Base-by-base conservation (phyloP, 1,140 invertebrate species). In the Pinna nobilis region DNA sequence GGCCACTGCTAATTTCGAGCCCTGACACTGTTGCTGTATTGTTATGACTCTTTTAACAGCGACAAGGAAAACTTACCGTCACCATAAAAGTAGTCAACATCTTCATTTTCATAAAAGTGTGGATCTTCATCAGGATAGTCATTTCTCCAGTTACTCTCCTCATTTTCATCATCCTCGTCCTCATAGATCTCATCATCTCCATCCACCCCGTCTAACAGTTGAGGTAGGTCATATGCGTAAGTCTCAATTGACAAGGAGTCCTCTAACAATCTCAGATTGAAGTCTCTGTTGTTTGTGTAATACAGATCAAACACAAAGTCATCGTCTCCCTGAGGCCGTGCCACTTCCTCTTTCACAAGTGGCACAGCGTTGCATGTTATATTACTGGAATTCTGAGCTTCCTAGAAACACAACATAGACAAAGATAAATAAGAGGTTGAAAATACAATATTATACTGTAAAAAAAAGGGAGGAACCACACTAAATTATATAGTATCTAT, bases 101-200 rank as follows among this genome's bases (percentile, higher is more conserved):
- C 73, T 13, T 78, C 77, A 69, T 84, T 81, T 25, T 85, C 78
- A 67, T 74, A 77, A 28, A 80, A 82, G 18, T 78, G 70, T 23
- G 85, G 85, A 73, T 87, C 85, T 71, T 86, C 83, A 70, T 87
- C 85, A 9, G 87, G 87, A 66, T 88, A 88, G 71, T 88, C 86
- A 79, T 88, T 88, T 59, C 87, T 86, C 86, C 86, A 88, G 76
- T 88, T 88, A 51, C 59, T 71, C 57, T 88, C 87, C 55, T 84
- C 86, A 77, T 88, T 87, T 63, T 83, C 84, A 66, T 87, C 85
- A 74, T 87, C 85, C 47, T 85, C 84, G 64, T 86, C 84, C 68
- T 88, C 82, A 50, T 86, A 84, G 11, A 80, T 66, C 11, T 84
- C 77, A 32, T 77, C 68, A 39, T 82, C 78, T 55, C 85, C 79